Conservation (phyloP, 2,888 invertebrate genomes). For the Pedicia rivosa region DNA sequence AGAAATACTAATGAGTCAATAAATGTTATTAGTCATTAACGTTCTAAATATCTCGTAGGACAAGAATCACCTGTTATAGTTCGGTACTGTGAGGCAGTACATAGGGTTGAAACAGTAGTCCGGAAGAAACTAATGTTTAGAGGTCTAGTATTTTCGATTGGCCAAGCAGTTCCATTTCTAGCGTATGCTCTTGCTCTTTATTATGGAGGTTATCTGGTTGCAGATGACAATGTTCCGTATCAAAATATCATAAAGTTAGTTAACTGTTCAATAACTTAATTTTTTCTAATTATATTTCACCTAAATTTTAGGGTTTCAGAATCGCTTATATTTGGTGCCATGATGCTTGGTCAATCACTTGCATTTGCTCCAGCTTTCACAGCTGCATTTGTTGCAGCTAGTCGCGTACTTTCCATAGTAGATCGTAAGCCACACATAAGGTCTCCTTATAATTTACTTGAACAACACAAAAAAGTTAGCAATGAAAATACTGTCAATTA, state of each 20-base stretch:
- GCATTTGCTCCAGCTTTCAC: conserved; percentile 66
- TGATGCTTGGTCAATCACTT: conserved; percentile 64
- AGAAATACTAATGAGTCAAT: neutral
- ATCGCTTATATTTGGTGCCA: conserved; percentile 58
- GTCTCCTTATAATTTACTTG: conserved; percentile 29
- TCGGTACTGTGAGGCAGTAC: conserved; percentile 41
- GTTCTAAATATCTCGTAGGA: conserved; percentile 19
- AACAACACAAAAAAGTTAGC: conserved; percentile 8
- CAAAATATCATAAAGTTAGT: conserved; percentile 54
- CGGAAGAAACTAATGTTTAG: conserved; percentile 41
- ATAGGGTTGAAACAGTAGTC: conserved; percentile 33
- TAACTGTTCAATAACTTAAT: neutral
- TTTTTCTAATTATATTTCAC: neutral
- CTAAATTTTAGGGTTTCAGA: conserved; percentile 45
- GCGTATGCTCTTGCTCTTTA: conserved; percentile 55
- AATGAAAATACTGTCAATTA: conserved; percentile 38
- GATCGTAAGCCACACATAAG: conserved; percentile 40
- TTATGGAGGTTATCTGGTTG: conserved; percentile 55
- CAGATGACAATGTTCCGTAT: conserved; percentile 42
- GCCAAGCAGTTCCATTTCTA: conserved; percentile 53
- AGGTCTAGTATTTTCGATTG: conserved; percentile 52
- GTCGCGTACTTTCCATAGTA: conserved; percentile 47
- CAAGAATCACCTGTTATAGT: conserved; percentile 43
- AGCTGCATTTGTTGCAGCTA: conserved; percentile 53
- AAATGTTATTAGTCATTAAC: neutral